A percentile compares a stretch with the other conserved stretches of the same genome.
Evolutionary conservation across 1,140 invertebrate genomes (phyloP).

Genomic region (Drosophila dunni): DNA sequence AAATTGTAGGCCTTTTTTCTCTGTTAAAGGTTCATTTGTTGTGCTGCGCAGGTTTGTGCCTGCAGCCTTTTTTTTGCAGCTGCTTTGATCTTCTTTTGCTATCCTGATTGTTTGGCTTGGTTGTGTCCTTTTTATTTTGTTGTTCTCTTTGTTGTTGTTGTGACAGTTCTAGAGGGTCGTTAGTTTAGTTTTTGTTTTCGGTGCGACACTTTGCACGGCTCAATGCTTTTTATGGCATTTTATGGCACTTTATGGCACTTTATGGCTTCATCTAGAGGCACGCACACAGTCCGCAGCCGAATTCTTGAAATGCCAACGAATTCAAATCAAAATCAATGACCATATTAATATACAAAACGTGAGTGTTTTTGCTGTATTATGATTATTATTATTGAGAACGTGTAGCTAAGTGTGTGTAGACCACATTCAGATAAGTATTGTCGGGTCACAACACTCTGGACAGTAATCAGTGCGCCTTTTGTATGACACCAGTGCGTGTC

Average conservation of each 20-base stretch:
- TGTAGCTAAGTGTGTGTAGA: slow-evolving; percentile 16
- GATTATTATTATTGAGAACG: slow-evolving; percentile 7
- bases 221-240: slow-evolving; percentile 58
- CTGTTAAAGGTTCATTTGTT: slow-evolving; percentile 11
- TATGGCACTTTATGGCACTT: slow-evolving; percentile 47
- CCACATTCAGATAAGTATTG: slow-evolving; percentile 16
- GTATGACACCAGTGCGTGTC: slow-evolving; percentile 35
- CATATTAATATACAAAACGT: slow-evolving; percentile 67
- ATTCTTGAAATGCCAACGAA: slow-evolving; percentile 4
- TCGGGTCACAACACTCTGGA: slow-evolving; percentile 31
- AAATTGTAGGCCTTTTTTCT: slow-evolving; percentile 11
- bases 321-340: slow-evolving; percentile 61
- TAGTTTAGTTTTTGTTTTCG: slow-evolving; percentile 34
- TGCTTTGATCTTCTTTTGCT: slow-evolving; percentile 64
- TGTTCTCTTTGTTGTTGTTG: slow-evolving; percentile 1
- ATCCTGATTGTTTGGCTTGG: slow-evolving; percentile 46
- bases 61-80: slow-evolving; percentile 57
- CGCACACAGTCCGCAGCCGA: slow-evolving; percentile 25
- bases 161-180: slow-evolving; percentile 23
- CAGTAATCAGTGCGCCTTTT: slow-evolving; percentile 55
- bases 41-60: slow-evolving; percentile 41
- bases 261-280: slow-evolving; percentile 38
- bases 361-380: slow-evolving; percentile 40
- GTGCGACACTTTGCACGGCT: slow-evolving; percentile 63
- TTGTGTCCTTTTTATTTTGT: slow-evolving; percentile 61